Base-by-base conservation (phyloP, 1,140 invertebrate species). In the Phocides pigmalion region DNA sequence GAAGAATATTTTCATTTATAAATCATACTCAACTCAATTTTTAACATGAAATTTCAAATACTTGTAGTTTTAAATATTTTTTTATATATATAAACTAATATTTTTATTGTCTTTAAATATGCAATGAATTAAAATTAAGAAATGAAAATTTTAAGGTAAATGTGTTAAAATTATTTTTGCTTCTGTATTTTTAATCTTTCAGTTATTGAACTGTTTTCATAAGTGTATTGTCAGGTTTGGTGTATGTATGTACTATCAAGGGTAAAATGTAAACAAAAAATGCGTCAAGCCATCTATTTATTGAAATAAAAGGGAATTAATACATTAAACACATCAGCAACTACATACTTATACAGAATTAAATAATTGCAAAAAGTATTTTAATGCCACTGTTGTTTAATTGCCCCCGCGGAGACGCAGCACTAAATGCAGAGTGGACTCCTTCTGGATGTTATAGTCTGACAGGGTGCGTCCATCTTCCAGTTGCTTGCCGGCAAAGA, bases 381-480 rank as follows among this genome's bases (percentile, higher is more conserved):
- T 12, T 0, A 39, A 12, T 39, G 35, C 14, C 15, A 15, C 25
- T 16, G 14, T 2, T 6, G 25, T 32, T 50, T 12, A 50, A 50
- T 50, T 50, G 22, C 96, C 96, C 86, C 96, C 97, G 65, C 96
- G 90, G 0, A 98, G 92, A 79, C 96, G 93, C 0, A 97, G 84
- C 0, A 97, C 96, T 32, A 98, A 83, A 76, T 98, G 96, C 4
- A 97, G 92, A 81, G 95, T 96, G 0, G 95, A 96, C 77, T 96
- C 95, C 67, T 96, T 96, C 71, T 96, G 95, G 71, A 94, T 95
- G 66, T 95, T 92, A 61, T 95, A 93, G 82, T 95, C 94, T 0
- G 95, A 96, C 0, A 97, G 84, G 0, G 96, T 97, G 35, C 96
- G 93, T 0, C 96, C 96, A 93, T 97, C 96, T 84, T 97, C 96